Conservation (phyloP, 2,888 invertebrate genomes). For the Ornithoptera priamus region DNA sequence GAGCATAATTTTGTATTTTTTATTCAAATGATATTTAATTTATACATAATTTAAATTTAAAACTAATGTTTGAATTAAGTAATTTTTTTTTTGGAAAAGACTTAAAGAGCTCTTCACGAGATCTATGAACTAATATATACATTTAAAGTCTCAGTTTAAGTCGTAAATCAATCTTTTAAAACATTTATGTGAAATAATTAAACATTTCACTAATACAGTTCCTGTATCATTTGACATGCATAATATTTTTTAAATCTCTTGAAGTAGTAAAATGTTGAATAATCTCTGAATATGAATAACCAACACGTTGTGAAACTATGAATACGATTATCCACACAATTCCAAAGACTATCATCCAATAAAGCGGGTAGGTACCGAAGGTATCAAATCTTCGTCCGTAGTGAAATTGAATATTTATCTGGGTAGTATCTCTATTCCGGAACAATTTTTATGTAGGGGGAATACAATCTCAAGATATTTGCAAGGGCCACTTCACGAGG, state of each 20-base stretch:
- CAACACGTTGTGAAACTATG: slow-evolving; percentile 66
- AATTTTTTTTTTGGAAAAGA: background rate
- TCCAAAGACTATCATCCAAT: slow-evolving; percentile 78
- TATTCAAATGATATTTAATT: background rate
- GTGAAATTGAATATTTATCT: slow-evolving; percentile 81
- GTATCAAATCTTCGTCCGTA: slow-evolving; percentile 80
- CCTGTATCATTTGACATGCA: background rate
- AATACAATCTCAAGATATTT: slow-evolving; percentile 78
- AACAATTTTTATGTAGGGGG: slow-evolving; percentile 79
- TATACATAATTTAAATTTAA: background rate
- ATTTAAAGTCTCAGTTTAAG: background rate
- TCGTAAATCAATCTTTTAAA: background rate
- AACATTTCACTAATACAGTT: background rate
- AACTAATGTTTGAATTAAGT: background rate
- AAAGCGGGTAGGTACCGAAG: slow-evolving; percentile 75
- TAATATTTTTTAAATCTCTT: background rate
- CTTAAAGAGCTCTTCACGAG: background rate
- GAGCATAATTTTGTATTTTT: background rate
- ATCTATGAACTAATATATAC: background rate
- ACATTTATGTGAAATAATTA: background rate
- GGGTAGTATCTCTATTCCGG: slow-evolving; percentile 79
- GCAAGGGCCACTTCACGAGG: slow-evolving; percentile 75
- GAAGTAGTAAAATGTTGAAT: background rate
- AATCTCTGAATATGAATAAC: slow-evolving; percentile 31
- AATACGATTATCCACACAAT: slow-evolving; percentile 78